Conservation (phyloP, 1,140 invertebrate species). For the Pissodes strobi region DNA sequence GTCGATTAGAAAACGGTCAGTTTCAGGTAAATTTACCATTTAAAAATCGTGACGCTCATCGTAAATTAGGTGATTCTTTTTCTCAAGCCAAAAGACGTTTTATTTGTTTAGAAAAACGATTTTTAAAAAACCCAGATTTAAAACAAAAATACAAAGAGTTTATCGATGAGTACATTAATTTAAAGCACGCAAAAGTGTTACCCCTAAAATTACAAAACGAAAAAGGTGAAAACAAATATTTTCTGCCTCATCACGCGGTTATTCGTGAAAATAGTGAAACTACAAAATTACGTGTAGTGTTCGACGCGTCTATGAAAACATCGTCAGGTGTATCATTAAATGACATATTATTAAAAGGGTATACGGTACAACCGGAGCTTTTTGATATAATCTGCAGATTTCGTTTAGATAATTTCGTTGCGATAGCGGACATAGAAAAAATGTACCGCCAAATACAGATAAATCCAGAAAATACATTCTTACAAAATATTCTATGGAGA, state of each 20-base stretch:
- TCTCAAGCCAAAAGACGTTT: constrained; percentile 6
- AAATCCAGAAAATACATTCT: constrained; percentile 35
- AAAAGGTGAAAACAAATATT: too few relatives aligned
- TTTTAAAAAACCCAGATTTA: not conserved
- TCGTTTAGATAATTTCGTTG: constrained; percentile 38
- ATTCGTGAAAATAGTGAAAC: constrained; percentile 37
- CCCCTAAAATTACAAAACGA: constrained; percentile 4
- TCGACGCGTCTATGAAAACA: constrained; percentile 42
- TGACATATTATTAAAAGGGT: constrained; percentile 46
- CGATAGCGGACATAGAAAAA: constrained; percentile 46
- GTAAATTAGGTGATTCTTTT: constrained; percentile 7
- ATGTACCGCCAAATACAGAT: too few relatives aligned
- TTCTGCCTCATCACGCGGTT: constrained; percentile 50
- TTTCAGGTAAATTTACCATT: constrained; percentile 17
- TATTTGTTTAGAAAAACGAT: too few relatives aligned
- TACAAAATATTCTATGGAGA: too few relatives aligned
- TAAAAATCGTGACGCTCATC: constrained; percentile 2
- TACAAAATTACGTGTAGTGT: too few relatives aligned
- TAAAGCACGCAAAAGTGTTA: constrained; percentile 10
- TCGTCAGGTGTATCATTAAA: constrained; percentile 46
- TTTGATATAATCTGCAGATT: constrained; percentile 43
- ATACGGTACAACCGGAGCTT: constrained; percentile 51
- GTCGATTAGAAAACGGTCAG: constrained; percentile 2
- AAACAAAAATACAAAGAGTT: constrained; percentile 2
- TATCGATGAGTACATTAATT: constrained; percentile 5